Evolutionary conservation across 2,113 vertebrate genomes (phyloP), one percentile per base, ranked within the genome.

Genomic region (Tenebrosternarchus preto): DNA sequence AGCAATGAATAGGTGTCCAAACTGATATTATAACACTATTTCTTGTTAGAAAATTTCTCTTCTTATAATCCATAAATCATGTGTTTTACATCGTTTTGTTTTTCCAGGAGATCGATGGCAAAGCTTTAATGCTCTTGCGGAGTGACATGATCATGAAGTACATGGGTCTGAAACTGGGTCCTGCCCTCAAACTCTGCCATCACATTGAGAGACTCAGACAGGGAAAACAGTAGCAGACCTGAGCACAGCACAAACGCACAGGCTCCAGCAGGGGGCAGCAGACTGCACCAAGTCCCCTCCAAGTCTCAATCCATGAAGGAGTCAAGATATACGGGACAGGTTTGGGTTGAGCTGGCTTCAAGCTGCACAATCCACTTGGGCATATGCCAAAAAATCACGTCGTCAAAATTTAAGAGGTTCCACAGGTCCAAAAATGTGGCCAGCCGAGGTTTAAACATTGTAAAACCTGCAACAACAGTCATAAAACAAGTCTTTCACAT

Each of bases 131-230:
- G 66, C 88, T 98, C 77, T 94, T 99, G 86, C 93, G 94, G 64
- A 97, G 92, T 82, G 96, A 98, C 19, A 90, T 95, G 93, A 94
- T 97, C 50, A 97, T 98, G 94, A 98, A 96, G 91, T 97, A 97
- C 70, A 95, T 98, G 97, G 96, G 95, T 70, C 91, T 98, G 83
- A 98, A 98, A 88, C 91, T 99, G 80, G 97, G 96, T 24, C 94
- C 96, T 59, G 95, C 96, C 15, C 92, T 98, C 5, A 99, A 98
- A 87, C 87, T 99, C 69, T 97, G 95, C 84, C 94, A 96, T 88
- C 95, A 97, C 87, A 97, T 99, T 25, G 94, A 98, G 87, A 95
- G 91, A 91, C 95, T 98, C 79, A 98, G 97, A 85, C 94, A 96
- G 90, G 92, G 89, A 57, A 98, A 95, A 90, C 93, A 92, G 39